These are phyloP conservation scores for Ptilorrhoa leucosticta DNA, from an alignment of 2,113 vertebrate genomes.

Conservation along the genomic window DNA sequence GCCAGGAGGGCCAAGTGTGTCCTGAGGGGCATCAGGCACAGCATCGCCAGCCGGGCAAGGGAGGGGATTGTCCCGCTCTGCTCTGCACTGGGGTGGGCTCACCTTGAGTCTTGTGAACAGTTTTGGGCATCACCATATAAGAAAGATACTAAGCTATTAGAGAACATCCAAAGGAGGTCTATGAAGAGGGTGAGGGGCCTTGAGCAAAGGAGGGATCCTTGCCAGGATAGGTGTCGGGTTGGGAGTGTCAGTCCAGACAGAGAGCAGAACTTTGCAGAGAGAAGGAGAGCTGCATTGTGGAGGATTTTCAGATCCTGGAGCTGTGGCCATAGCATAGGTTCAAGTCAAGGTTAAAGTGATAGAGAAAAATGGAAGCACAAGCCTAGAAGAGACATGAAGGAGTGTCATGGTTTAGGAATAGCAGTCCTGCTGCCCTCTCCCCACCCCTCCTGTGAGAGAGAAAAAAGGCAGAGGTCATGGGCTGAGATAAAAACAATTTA, in stretches of 20 bases:
- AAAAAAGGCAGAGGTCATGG: not conserved
- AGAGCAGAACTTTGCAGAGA: not conserved
- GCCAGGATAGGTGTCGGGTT: rapidly evolving
- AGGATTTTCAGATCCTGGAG: not conserved
- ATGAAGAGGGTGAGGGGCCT: not conserved
- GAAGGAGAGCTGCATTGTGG: not conserved
- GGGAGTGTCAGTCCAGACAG: not conserved
- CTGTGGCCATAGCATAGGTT: not conserved
- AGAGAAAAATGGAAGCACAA: not conserved
- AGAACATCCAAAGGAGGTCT: not conserved
- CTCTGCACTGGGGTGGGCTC: rapidly evolving
- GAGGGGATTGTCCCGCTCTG: not conserved
- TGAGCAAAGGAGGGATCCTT: not conserved
- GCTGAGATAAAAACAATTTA: not conserved
- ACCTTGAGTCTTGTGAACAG: rapidly evolving
- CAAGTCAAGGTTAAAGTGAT: not conserved
- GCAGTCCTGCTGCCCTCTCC: not conserved
- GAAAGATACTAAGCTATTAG: not conserved
- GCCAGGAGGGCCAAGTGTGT: not conserved
- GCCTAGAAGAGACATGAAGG: not conserved
- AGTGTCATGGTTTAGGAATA: not conserved
- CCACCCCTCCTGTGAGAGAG: too few species aligned
- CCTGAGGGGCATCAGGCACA: not conserved
- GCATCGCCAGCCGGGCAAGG: rapidly evolving
- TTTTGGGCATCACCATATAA: too few species aligned